Base-by-base conservation (phyloP, 2,113 vertebrate genomes). In the Lophotis ruficrista region DNA sequence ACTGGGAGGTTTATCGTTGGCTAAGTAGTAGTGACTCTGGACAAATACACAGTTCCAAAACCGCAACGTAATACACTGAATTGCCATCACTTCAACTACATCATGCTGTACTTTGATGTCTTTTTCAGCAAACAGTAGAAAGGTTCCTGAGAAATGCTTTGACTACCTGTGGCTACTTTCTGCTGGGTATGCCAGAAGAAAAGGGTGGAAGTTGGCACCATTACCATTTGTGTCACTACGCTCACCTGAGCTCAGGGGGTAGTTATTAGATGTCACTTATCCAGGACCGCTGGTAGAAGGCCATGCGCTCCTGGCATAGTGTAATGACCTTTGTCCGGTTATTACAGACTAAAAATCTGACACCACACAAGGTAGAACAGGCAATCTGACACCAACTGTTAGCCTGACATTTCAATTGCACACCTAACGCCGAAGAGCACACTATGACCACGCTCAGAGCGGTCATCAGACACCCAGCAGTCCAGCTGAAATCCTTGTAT, bases 211-310 rank as follows among this genome's bases (percentile, higher is more conserved):
- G 43, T 1, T 81, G 68, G 37, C 35, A 54, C 30, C 0, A 0
- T 30, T 12, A 22, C 18, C 1, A 4, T 4, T 6, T 18, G n/a
- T 31, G 24, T 37, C 51, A 22, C 24, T n/a, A 17, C 1, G 24
- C 19, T 38, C 43, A 28, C 30, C 35, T 23, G 25, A 71, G 21
- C 56, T 45, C 56, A n/a, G 15, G 20, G 25, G 43, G 3, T 5
- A 8, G 6, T 10, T 10, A 6, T 0, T 10, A 70, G n/a, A n/a
- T 31, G 12, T 10, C 11, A 35, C 21, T 19, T 43, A 31, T 1
- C 19, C 57, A 73, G 18, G 22, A 62, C 47, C 28, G 31, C 2
- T 24, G 70, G 15, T 4, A 70, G 71, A 31, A 56, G 35, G 30
- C 43, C 45, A 14, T 4, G 16, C 12, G 3, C 19, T 80, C 37